Evolutionary conservation across 2,888 invertebrate genomes (phyloP).

Genomic region (Chrysolina haemoptera): DNA sequence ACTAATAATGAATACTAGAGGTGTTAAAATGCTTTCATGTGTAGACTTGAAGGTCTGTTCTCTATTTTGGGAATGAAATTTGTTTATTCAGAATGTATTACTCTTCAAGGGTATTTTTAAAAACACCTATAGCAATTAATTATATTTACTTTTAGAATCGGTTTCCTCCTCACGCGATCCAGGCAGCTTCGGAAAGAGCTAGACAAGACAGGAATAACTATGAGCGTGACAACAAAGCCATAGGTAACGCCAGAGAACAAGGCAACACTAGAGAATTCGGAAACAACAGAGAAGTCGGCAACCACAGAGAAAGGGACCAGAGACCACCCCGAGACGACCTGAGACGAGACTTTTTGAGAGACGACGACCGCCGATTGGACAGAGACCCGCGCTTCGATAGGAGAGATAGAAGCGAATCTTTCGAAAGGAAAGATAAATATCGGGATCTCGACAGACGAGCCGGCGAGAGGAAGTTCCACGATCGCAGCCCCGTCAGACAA

Average conservation of each 20-base stretch:
- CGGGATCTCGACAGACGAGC: slow-evolving; percentile 45
- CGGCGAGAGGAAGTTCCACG: slow-evolving; percentile 55
- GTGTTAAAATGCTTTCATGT: too few species aligned
- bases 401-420: slow-evolving; percentile 59
- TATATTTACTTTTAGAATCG: slow-evolving; percentile 59
- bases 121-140: too few species aligned
- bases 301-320: slow-evolving; percentile 53
- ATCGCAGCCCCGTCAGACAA: slow-evolving; percentile 51
- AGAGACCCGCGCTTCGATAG: slow-evolving; percentile 57
- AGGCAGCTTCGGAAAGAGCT: slow-evolving; percentile 57
- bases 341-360: slow-evolving; percentile 62
- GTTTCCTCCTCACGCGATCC: slow-evolving; percentile 65
- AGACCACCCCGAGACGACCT: slow-evolving; percentile 60
- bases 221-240: slow-evolving; percentile 29
- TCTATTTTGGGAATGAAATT: too few species aligned
- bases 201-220: slow-evolving; percentile 52
- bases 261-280: slow-evolving; percentile 46
- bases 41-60: too few species aligned
- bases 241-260: slow-evolving; percentile 59
- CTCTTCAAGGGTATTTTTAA: too few species aligned
- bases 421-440: slow-evolving; percentile 36
- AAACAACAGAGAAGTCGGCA: slow-evolving; percentile 53
- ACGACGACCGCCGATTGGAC: slow-evolving; percentile 60
- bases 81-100: too few species aligned
- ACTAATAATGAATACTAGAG: too few species aligned